Evolutionary conservation across 1,140 invertebrate genomes (phyloP).

Genomic region (Nylanderia fulva): DNA sequence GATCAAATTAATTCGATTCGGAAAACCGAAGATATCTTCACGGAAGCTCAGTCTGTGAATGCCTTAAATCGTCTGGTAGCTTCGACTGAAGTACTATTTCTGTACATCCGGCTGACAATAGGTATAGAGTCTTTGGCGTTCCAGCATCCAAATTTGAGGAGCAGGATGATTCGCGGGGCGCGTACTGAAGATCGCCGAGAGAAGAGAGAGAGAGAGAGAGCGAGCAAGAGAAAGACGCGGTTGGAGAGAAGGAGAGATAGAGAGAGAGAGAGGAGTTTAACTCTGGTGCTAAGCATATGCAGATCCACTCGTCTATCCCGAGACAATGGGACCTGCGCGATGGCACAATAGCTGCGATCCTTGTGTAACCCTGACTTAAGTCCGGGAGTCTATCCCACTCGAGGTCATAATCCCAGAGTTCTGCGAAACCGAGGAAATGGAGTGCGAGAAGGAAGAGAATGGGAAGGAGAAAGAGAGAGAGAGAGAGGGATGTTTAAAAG

Average conservation of each 20-base stretch:
- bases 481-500: constrained; percentile 21
- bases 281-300: constrained; percentile 85
- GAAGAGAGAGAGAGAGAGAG: not conserved
- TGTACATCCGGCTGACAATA: constrained; percentile 72
- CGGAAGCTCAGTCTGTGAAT: not conserved
- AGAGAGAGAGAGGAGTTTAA: constrained; percentile 78
- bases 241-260: not conserved
- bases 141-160: constrained; percentile 71
- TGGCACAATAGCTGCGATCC: constrained; percentile 85
- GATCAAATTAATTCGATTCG: constrained; percentile 22
- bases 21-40: not conserved
- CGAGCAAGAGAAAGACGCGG: not conserved
- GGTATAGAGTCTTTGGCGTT: constrained; percentile 68
- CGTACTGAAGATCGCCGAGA: constrained; percentile 69
- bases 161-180: constrained; percentile 71
- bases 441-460: constrained; percentile 59
- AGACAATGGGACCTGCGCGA: constrained; percentile 83
- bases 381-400: constrained; percentile 84
- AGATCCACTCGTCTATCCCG: constrained; percentile 86
- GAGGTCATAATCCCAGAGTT: constrained; percentile 83
- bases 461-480: constrained; percentile 1
- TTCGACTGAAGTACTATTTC: constrained; percentile 57
- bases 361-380: constrained; percentile 87
- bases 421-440: constrained; percentile 76
- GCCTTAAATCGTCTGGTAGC: constrained; percentile 21